These are phyloP conservation scores for Cephus sareptanus DNA, from an alignment of 2,888 invertebrate genomes.

Conservation along the genomic window DNA sequence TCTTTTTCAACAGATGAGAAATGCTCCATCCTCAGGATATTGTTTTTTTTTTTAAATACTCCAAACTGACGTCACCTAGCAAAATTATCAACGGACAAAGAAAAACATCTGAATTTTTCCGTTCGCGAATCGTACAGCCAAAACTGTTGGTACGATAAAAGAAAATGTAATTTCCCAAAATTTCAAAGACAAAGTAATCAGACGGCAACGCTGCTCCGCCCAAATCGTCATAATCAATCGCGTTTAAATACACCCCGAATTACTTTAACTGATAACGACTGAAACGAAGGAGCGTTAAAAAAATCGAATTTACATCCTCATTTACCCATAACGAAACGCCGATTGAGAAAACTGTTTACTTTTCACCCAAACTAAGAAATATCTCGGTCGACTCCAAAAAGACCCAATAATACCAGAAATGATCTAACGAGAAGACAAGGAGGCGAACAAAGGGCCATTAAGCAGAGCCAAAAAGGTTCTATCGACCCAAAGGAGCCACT, in stretches of 20 bases:
- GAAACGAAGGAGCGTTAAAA: too few relatives aligned
- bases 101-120: not conserved
- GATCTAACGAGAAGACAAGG: not conserved
- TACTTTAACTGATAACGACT: not conserved
- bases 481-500: not conserved
- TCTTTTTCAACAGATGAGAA: not conserved
- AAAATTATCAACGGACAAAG: not conserved
- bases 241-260: not conserved
- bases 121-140: not conserved
- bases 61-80: not conserved
- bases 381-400: not conserved
- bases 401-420: not conserved
- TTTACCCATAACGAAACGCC: not conserved
- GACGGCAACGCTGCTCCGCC: too few relatives aligned
- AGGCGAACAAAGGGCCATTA: not conserved
- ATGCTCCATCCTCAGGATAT: not conserved
- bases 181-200: not conserved
- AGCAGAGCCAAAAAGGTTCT: not conserved
- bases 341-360: not conserved
- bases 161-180: too few relatives aligned
- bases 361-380: not conserved
- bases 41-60: not conserved
- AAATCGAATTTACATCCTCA: not conserved
- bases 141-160: too few relatives aligned
- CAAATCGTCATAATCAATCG: not conserved